phyloP scores from a whole-genome alignment of 2,888 invertebrate species.

The Oligia strigilis region DNA sequence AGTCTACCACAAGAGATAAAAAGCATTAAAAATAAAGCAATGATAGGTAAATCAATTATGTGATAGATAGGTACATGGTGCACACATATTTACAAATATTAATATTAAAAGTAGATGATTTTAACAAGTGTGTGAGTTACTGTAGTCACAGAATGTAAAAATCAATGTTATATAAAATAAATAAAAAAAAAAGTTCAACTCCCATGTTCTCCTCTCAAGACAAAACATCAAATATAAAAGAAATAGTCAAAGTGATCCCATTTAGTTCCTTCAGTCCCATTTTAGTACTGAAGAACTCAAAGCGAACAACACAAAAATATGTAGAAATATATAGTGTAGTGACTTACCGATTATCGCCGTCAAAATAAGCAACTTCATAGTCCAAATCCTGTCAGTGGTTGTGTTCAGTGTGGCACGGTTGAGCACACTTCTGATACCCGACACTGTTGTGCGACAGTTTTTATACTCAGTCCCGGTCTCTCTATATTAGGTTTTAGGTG shows the following conservation, averaged over 20 bases:
- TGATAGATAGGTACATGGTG: too few species aligned
- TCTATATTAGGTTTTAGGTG: background rate
- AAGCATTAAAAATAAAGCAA: too few species aligned
- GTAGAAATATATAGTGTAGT: background rate
- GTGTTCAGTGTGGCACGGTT: conserved; percentile 27
- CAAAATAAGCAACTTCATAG: conserved; percentile 29
- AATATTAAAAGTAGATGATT: too few species aligned
- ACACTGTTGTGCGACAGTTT: background rate
- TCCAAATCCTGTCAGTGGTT: background rate
- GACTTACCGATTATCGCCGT: conserved; percentile 34
- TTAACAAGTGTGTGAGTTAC: too few species aligned
- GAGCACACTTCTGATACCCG: conserved; percentile 29
- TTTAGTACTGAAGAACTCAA: background rate
- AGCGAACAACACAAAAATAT: background rate
- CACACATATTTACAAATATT: too few species aligned
- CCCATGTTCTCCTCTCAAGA: background rate
- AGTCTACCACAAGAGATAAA: too few species aligned
- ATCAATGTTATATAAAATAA: too few species aligned
- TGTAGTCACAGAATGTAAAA: too few species aligned
- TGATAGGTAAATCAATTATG: too few species aligned
- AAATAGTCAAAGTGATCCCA: background rate
- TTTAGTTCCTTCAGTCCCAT: background rate
- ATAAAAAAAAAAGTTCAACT: too few species aligned
- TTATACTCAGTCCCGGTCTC: conserved; percentile 1
- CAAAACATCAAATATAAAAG: background rate